Conservation (phyloP, 2,888 invertebrate genomes). For the Elegia similella region DNA sequence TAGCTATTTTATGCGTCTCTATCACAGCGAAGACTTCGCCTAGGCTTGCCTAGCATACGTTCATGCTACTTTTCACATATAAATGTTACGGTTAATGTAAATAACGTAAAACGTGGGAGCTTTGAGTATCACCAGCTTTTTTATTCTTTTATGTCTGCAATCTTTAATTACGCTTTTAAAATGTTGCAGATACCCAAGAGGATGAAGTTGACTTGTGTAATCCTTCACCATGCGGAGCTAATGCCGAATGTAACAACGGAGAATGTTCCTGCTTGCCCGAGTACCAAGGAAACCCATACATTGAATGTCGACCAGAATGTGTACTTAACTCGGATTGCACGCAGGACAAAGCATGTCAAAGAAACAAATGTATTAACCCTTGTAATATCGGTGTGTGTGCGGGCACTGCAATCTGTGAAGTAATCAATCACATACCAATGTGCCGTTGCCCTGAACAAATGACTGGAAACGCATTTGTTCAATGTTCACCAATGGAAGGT, state of each 20-base stretch:
- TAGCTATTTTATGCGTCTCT: too few relatives aligned
- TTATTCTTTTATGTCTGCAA: too few relatives aligned
- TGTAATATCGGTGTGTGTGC: constrained; percentile 87
- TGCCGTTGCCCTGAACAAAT: constrained; percentile 85
- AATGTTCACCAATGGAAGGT: constrained; percentile 78
- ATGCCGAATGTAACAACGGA: constrained; percentile 81
- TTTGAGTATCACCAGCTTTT: too few relatives aligned
- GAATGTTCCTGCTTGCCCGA: constrained; percentile 83
- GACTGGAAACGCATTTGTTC: constrained; percentile 85
- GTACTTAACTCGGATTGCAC: constrained; percentile 85
- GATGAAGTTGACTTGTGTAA: constrained; percentile 80
- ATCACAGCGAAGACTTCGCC: too few relatives aligned
- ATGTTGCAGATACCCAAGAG: constrained; percentile 46
- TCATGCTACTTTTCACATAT: too few relatives aligned
- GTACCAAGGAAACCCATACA: constrained; percentile 85
- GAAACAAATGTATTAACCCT: constrained; percentile 87
- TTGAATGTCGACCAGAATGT: constrained; percentile 87
- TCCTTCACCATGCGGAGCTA: constrained; percentile 85
- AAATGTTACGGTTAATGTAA: too few relatives aligned
- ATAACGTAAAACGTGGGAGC: too few relatives aligned
- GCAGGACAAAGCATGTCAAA: constrained; percentile 83
- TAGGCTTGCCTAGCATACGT: too few relatives aligned
- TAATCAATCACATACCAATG: constrained; percentile 87
- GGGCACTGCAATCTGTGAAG: constrained; percentile 86
- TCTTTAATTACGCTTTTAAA: background rate